A percentile compares a stretch with the other conserved stretches of the same genome.
These are phyloP conservation scores for Pantelozetes paolii DNA, from an alignment of 2,888 invertebrate genomes.

Conservation along the genomic window DNA sequence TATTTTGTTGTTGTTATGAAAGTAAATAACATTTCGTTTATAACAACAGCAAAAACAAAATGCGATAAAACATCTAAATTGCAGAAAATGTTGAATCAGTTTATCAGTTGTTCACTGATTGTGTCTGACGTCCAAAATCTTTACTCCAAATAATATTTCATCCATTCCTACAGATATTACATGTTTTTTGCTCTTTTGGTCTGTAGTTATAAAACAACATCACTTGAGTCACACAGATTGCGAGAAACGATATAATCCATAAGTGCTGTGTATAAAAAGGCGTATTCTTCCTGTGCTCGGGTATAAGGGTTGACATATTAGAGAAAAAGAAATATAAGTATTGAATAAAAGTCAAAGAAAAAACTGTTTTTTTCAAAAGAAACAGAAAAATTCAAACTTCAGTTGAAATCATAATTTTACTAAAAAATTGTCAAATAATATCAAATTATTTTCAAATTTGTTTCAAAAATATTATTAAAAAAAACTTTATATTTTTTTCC, in stretches of 20 bases:
- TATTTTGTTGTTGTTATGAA: too few relatives aligned
- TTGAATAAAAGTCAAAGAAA: neutral
- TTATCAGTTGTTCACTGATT: neutral
- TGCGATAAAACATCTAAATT: neutral
- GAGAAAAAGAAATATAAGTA: conserved; percentile 32
- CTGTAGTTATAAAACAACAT: conserved; percentile 46
- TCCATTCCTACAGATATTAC: neutral
- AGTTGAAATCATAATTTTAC: too few relatives aligned
- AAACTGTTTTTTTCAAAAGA: neutral
- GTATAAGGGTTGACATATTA: conserved; percentile 37
- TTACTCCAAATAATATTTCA: neutral
- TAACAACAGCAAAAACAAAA: neutral
- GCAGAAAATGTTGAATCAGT: neutral
- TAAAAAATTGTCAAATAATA: neutral
- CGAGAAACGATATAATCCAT: conserved; percentile 50
- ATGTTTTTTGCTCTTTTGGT: conserved; percentile 31
- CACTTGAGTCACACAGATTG: conserved; percentile 48
- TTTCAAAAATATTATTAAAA: too few relatives aligned
- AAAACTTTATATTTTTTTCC: conserved; percentile 5
- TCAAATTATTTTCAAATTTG: conserved; percentile 28
- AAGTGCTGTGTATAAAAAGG: conserved; percentile 85
- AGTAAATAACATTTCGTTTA: too few relatives aligned
- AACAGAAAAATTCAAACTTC: neutral
- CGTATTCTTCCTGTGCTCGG: conserved; percentile 72
- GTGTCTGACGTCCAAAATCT: conserved; percentile 14